A percentile compares a stretch with the other conserved stretches of the same genome.
phyloP scores from a whole-genome alignment of 1,140 invertebrate species.

The Pseudomyrmex sp. region DNA sequence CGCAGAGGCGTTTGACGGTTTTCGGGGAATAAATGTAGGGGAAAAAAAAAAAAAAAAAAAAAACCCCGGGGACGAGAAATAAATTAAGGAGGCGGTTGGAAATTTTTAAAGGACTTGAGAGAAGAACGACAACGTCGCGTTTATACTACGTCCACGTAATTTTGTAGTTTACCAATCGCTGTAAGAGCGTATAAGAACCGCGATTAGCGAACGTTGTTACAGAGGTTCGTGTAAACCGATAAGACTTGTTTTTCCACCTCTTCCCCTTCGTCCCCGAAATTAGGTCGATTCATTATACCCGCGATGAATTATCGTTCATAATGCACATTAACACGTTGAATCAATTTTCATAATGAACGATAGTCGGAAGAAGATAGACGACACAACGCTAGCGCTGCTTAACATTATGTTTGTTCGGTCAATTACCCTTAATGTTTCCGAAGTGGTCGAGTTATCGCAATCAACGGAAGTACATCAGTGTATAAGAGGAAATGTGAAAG shows the following conservation, averaged over 20 bases:
- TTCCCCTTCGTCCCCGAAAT: background rate
- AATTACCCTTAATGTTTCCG: constrained; percentile 12
- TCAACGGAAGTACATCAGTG: background rate
- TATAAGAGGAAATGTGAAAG: background rate
- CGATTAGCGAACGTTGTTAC: constrained; percentile 7
- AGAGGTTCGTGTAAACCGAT: background rate
- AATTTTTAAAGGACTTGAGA: constrained; percentile 16
- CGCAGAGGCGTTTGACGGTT: background rate
- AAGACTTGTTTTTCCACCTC: background rate
- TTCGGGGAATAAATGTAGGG: too few species aligned
- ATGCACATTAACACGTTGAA: constrained; percentile 23
- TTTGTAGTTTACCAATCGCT: constrained; percentile 6
- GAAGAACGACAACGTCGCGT: background rate
- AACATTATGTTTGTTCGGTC: background rate
- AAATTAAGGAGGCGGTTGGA: constrained; percentile 17
- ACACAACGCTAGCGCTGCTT: constrained; percentile 15
- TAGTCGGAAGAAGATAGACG: constrained; percentile 43
- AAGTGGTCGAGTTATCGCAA: constrained; percentile 4
- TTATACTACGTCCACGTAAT: constrained; percentile 15
- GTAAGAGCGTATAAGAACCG: background rate
- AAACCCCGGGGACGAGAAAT: constrained; percentile 4
- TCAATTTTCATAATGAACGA: constrained; percentile 53
- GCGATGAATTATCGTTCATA: constrained; percentile 27
- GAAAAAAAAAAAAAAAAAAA: too few species aligned
- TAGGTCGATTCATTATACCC: constrained; percentile 25